Percentiles rank a stretch among this genome's conserved stretches.
Evolutionary conservation across 2,888 invertebrate species (phyloP).

Genomic region (Erynnis tages): DNA sequence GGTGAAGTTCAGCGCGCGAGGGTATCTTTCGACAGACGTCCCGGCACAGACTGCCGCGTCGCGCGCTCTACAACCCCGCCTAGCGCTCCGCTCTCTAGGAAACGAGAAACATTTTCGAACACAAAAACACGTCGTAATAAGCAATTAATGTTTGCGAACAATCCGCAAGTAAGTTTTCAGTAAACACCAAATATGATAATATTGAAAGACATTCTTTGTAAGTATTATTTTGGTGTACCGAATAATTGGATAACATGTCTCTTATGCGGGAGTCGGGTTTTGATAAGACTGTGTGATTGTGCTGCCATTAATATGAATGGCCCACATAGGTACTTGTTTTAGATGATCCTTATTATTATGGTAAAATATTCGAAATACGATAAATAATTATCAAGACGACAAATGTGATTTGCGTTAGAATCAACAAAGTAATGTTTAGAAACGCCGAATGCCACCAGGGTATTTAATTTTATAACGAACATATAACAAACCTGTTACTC

Average conservation of each 20-base stretch:
- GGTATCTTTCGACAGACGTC: constrained; percentile 61
- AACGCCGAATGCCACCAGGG: constrained; percentile 1
- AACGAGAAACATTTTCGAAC: constrained; percentile 55
- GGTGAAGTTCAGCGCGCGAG: constrained; percentile 40
- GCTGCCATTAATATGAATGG: no score
- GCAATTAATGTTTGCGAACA: constrained; percentile 56
- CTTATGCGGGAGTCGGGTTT: no score
- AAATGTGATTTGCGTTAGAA: background rate
- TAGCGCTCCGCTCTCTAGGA: constrained; percentile 56
- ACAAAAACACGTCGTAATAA: constrained; percentile 47
- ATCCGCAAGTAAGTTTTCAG: constrained; percentile 35
- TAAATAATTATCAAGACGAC: no score
- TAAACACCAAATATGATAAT: constrained; percentile 16
- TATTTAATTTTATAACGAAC: background rate
- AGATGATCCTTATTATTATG: no score
- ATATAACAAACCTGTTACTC: constrained; percentile 4
- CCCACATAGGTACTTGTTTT: no score
- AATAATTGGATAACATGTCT: background rate
- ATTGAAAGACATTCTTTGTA: constrained; percentile 3
- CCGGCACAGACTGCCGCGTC: constrained; percentile 74
- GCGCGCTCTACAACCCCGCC: constrained; percentile 69
- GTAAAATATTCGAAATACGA: no score
- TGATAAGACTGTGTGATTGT: no score
- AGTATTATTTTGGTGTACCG: background rate
- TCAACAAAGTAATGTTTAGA: constrained; percentile 2